Conservation (phyloP, 92 coral and sea anemone genomes). For the Paramuricea clavata region DNA sequence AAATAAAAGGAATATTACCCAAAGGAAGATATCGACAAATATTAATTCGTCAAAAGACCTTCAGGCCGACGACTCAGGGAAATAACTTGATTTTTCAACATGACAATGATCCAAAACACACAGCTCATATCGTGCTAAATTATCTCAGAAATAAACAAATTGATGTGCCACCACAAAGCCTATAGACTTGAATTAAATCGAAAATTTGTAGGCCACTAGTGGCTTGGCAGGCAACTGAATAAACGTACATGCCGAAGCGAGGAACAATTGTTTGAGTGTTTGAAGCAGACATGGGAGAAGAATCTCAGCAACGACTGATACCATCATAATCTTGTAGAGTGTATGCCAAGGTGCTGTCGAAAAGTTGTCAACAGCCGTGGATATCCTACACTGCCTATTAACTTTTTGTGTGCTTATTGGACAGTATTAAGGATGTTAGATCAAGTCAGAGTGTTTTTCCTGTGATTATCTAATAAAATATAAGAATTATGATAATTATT, state of each 20-base stretch:
- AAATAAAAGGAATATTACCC: background rate
- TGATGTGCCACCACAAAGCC: conserved; percentile 24
- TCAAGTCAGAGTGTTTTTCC: background rate
- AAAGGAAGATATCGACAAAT: background rate
- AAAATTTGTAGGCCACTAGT: conserved; percentile 37
- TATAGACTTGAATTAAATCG: conserved; percentile 25
- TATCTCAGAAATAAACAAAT: conserved; percentile 10
- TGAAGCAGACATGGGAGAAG: background rate
- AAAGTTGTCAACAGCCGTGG: background rate
- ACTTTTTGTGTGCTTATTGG: background rate
- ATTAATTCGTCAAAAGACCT: conserved; percentile 31
- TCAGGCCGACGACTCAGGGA: conserved; percentile 26
- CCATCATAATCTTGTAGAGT: background rate
- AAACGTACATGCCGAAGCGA: background rate
- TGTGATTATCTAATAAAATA: background rate
- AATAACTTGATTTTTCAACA: conserved; percentile 25
- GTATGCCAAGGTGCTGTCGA: conserved; percentile 4
- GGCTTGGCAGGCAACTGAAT: background rate
- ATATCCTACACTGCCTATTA: background rate
- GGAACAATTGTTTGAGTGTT: background rate
- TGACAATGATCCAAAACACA: conserved; percentile 42
- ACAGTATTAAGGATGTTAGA: background rate
- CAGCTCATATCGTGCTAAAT: background rate
- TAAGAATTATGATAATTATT: background rate
- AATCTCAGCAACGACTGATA: background rate